Evolutionary conservation across 2,113 vertebrate genomes (phyloP), one percentile per base, ranked within the genome.

Genomic region (Bubalus kerabau): DNA sequence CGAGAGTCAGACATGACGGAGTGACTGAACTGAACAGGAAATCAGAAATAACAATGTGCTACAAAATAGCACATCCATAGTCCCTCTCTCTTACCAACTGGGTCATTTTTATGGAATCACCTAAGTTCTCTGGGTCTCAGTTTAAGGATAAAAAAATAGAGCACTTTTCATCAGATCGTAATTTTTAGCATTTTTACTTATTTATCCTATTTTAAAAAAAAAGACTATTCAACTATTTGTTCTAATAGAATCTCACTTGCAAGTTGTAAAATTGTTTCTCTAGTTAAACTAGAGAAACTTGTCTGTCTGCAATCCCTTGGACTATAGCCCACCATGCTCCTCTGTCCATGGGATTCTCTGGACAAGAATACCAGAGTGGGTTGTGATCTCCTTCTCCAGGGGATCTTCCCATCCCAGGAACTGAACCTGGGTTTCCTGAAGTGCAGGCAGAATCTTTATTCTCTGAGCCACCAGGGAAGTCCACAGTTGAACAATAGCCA

Each of bases 171-270:
- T n/a, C 28, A 76, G n/a, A 30, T 54, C 13, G 11, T 92, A 28
- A 24, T 71, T 85, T 94, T 54, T 48, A 91, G 93, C 28, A 48
- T 32, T 78, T 90, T 94, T 76, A 74, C 52, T 40, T 56, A 26
- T 56, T 36, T 56, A 56, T 56, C 50, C 32, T 36, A 84, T 78
- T 91, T 92, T 90, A 36, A 36, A 32, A n/a, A 91, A 89, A 56
- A 21, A 90, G 92, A 76, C 89, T 94, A 80, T 54, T 76, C 78
- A 91, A 57, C 21, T 91, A 64, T 71, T 87, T 96, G 54, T 84
- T 91, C 21, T 80, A 91, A 86, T 60, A 46, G 96, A 64, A 88
- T 91, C 50, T 95, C 56, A 60, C 40, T 89, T 80, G 30, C 32
- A 59, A 83, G 28, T 30, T 52, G 36, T 94, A 32, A 78, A 71